phyloP scores from a whole-genome alignment of 1,140 invertebrate genomes.

The Eriosoma lanigerum region DNA sequence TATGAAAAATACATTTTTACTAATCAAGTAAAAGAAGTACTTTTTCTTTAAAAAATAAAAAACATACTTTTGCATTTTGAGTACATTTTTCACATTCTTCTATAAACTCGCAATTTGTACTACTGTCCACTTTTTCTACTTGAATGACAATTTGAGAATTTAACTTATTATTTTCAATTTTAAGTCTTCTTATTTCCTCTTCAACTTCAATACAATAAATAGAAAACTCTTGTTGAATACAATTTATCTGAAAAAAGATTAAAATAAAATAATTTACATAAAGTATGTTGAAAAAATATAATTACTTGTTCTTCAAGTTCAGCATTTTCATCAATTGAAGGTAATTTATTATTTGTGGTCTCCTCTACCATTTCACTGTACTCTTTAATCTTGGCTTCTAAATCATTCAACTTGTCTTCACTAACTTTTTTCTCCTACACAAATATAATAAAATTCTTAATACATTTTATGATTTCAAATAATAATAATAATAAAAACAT shows the following conservation, averaged over 20 bases:
- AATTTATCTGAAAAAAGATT: constrained; percentile 22
- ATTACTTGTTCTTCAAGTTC: constrained; percentile 69
- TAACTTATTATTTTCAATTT: constrained; percentile 63
- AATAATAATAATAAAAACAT: too few species aligned
- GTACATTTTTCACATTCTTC: constrained; percentile 22
- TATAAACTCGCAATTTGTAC: neutral
- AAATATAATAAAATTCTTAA: neutral
- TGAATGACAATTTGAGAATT: constrained; percentile 17
- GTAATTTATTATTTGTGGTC: constrained; percentile 63
- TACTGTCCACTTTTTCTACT: constrained; percentile 3
- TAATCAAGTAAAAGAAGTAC: neutral
- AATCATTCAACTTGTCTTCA: constrained; percentile 74
- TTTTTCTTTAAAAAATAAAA: too few species aligned
- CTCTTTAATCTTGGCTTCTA: constrained; percentile 74
- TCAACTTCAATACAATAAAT: constrained; percentile 61
- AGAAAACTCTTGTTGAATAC: constrained; percentile 40
- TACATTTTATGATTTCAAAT: too few species aligned
- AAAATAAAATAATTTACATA: neutral
- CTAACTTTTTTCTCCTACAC: constrained; percentile 69
- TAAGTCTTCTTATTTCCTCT: constrained; percentile 60
- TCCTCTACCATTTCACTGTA: constrained; percentile 73
- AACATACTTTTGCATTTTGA: constrained; percentile 13
- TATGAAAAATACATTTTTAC: neutral
- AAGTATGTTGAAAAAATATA: neutral
- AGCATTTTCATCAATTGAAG: constrained; percentile 74